A percentile compares a stretch with the other conserved stretches of the same genome.
Conservation (phyloP, 2,113 vertebrate genomes). For the Trachemys scripta region DNA sequence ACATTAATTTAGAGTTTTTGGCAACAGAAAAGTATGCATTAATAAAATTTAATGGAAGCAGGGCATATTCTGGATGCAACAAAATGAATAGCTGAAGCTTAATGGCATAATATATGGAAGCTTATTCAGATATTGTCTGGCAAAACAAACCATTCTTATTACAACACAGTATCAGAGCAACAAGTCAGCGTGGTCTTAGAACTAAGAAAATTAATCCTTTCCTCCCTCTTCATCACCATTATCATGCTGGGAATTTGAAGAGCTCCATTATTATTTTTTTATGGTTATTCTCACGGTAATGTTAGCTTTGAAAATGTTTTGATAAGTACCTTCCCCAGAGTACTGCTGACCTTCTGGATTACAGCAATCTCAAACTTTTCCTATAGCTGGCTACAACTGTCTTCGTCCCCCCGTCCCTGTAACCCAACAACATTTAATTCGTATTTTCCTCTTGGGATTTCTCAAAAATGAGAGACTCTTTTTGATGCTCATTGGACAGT, state of each 20-base stretch:
- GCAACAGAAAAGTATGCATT: not conserved
- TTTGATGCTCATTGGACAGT: not conserved
- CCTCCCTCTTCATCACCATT: not conserved
- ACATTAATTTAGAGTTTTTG: not conserved
- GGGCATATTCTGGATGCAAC: not conserved
- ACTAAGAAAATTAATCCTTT: not conserved
- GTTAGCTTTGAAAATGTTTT: not conserved
- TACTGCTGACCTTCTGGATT: not conserved
- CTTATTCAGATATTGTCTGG: not conserved
- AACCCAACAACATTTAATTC: not conserved
- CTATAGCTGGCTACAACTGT: not conserved
- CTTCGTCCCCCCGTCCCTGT: not conserved
- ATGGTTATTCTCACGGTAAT: not conserved
- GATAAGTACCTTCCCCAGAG: not conserved
- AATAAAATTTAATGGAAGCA: slow-evolving; percentile 2
- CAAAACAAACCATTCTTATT: not conserved
- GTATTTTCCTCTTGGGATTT: not conserved
- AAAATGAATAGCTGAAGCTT: slow-evolving; percentile 16
- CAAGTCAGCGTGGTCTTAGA: not conserved
- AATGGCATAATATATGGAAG: not conserved
- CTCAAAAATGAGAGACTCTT: not conserved
- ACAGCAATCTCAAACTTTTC: not conserved
- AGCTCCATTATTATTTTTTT: not conserved
- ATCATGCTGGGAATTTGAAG: not conserved
- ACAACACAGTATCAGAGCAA: not conserved